Evolutionary conservation across 1,140 invertebrate genomes (phyloP).

Genomic region (Bombus waltoni): DNA sequence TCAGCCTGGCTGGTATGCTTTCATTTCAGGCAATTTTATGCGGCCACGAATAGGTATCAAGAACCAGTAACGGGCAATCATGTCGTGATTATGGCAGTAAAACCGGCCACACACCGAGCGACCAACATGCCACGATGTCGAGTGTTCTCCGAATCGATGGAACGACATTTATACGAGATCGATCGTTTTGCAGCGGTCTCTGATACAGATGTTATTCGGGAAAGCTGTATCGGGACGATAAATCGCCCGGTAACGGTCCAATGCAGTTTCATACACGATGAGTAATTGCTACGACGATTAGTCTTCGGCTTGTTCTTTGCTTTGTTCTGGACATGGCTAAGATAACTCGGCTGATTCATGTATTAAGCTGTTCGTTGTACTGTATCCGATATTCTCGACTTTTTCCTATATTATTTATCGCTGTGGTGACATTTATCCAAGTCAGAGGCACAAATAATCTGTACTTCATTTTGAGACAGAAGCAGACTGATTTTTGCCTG

Average conservation of each 20-base stretch:
- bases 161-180: slow-evolving; percentile 35
- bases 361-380: background rate
- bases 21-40: slow-evolving; percentile 37
- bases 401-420: background rate
- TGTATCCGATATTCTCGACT: background rate
- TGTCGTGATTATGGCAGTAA: slow-evolving; percentile 20
- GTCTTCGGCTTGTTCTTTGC: background rate
- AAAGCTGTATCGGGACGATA: background rate
- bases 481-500: background rate
- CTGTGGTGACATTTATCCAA: background rate
- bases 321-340: background rate
- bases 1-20: background rate
- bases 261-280: background rate
- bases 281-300: slow-evolving; percentile 23
- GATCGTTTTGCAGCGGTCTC: slow-evolving; percentile 1
- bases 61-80: slow-evolving; percentile 26
- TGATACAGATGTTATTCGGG: slow-evolving; percentile 16
- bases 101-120: background rate
- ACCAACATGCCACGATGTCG: background rate
- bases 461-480: background rate
- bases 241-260: slow-evolving; percentile 7
- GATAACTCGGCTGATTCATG: slow-evolving; percentile 37
- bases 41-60: slow-evolving; percentile 22
- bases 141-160: background rate
- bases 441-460: background rate